phyloP scores from a whole-genome alignment of 2,113 vertebrate species.

The Boulengeromyrus knoepffleri region DNA sequence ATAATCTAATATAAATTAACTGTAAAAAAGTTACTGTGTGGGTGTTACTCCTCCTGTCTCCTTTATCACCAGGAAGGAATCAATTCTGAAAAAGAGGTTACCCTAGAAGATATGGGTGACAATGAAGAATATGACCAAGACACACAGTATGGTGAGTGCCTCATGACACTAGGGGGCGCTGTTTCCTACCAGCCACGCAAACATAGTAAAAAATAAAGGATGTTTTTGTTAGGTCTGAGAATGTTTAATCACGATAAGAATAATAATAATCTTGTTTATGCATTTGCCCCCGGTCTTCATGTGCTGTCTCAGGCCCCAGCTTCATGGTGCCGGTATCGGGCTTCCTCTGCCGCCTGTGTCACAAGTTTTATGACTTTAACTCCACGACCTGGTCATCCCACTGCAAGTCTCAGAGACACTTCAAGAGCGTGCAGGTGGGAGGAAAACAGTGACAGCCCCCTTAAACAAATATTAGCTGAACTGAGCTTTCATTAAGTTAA shows the following conservation, averaged over 20 bases:
- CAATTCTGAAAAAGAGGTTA: constrained; percentile 43
- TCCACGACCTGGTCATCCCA: constrained; percentile 74
- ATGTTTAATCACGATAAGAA: background rate
- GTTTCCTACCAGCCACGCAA: background rate
- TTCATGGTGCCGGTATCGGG: constrained; percentile 87
- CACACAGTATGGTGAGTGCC: constrained; percentile 73
- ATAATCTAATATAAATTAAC: background rate
- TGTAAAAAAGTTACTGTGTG: background rate
- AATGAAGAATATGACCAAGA: constrained; percentile 62
- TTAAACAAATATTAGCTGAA: background rate
- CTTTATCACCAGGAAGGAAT: background rate
- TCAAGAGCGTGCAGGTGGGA: constrained; percentile 88
- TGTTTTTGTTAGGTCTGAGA: background rate
- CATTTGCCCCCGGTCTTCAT: background rate
- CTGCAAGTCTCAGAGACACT: constrained; percentile 89
- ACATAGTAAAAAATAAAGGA: background rate
- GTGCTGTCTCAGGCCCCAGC: constrained; percentile 68
- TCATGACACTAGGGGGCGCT: background rate
- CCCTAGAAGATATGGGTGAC: constrained; percentile 41
- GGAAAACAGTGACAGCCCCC: background rate
- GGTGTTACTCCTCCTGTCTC: background rate
- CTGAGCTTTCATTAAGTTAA: background rate
- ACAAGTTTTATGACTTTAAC: constrained; percentile 86
- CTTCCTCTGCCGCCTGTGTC: constrained; percentile 87
- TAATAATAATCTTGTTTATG: background rate